Base-by-base conservation (phyloP, 2,113 vertebrate species). In the Silurus asotus region DNA sequence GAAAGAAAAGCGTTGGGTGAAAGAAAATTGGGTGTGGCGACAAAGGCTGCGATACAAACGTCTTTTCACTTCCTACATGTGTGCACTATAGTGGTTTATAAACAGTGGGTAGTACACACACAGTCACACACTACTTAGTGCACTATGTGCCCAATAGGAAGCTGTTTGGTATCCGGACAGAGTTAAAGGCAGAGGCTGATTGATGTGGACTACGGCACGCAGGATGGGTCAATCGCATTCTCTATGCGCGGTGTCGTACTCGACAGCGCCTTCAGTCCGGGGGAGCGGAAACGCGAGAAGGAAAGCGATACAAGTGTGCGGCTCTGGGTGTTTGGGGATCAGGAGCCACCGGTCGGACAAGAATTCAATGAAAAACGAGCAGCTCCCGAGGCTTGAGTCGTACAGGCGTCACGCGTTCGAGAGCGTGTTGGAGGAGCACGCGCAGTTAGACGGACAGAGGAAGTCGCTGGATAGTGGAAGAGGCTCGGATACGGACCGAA, bases 331-430 rank as follows among this genome's bases (percentile, higher is more conserved):
- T 82, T 81, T 84, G 55, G 87, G 89, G 72, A 89, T 81, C 61
- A 76, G 49, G 51, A 45, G 82, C 11, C 80, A 90, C 83, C 90
- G 88, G 79, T 77, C 84, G 1, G 89, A 91, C 88, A 75, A 85
- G 88, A 93, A 91, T 83, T 90, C 87, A 79, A 94, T 92, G 90
- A 95, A 93, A 93, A 94, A 86, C 8, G 93, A 94, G 85, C 92
- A 93, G 69, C 37, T 92, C 83, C 88, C 92, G 78, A 92, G 90
- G 87, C 84, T 94, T 81, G 89, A 91, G 81, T 89, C 91, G 87
- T 90, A 91, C 87, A 91, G 92, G 87, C 82, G 89, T 81, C 89
- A 91, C 84, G 86, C 84, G 15, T 89, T 89, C 8, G 85, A 83
- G 64, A 11, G 79, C 56, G 81, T 49, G 59, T 5, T 64, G 14